Conservation (phyloP, 2,797 vertebrate species). For the Uromys caudimaculatus region DNA sequence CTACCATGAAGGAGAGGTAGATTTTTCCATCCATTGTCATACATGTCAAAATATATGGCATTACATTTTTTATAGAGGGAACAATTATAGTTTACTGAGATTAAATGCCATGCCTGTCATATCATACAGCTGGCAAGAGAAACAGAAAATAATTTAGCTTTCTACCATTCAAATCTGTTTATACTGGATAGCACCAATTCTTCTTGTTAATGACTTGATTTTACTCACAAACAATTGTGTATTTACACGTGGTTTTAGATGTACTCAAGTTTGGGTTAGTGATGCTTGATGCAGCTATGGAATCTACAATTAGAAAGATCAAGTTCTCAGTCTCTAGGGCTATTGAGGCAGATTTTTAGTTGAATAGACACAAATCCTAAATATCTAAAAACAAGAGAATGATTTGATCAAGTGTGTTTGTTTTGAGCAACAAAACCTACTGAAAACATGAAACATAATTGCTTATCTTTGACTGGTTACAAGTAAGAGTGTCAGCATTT, state of each 20-base stretch:
- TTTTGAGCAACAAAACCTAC: not conserved
- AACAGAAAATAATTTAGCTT: not conserved
- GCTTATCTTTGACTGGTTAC: not conserved
- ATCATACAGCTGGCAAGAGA: constrained; percentile 51
- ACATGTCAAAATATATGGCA: not conserved
- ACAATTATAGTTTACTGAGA: not conserved
- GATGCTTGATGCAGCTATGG: not conserved
- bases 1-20: not conserved
- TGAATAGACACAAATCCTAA: constrained; percentile 13
- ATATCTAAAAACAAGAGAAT: constrained; percentile 9
- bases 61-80: not conserved
- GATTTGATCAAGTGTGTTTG: not conserved
- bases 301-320: not conserved
- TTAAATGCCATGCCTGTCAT: not conserved
- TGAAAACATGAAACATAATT: not conserved
- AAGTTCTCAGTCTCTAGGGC: constrained; percentile 12
- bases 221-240: constrained; percentile 20
- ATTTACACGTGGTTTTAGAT: not conserved
- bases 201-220: not conserved
- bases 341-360: not conserved
- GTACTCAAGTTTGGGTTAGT: not conserved
- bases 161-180: not conserved
- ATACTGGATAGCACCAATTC: not conserved
- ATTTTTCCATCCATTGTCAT: not conserved
- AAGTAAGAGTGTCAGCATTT: not conserved